Evolutionary conservation across 2,888 invertebrate species (phyloP).

Genomic region (Cheilosia impressa): DNA sequence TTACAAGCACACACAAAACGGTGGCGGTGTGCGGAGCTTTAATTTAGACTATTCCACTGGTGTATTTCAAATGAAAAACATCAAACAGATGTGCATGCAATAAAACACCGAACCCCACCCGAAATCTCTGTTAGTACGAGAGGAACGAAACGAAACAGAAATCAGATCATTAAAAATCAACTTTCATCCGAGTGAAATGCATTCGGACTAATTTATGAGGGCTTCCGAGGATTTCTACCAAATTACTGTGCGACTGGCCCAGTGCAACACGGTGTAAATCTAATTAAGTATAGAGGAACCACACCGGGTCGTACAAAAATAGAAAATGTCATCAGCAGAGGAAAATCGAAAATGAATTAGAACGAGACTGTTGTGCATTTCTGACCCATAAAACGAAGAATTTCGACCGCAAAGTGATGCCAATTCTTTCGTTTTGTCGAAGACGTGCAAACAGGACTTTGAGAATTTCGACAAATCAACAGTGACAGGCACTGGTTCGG

Average conservation of each 20-base stretch:
- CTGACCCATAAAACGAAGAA: conserved; percentile 44
- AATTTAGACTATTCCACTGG: conserved; percentile 23
- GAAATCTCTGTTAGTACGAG: conserved; percentile 1
- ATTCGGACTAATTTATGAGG: conserved; percentile 63
- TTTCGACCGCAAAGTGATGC: conserved; percentile 28
- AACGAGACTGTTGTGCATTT: conserved; percentile 41
- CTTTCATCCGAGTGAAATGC: conserved; percentile 70
- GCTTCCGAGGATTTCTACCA: conserved; percentile 57
- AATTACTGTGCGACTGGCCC: conserved; percentile 42
- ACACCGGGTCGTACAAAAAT: conserved; percentile 47
- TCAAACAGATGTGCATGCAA: conserved; percentile 70
- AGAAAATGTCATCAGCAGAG: conserved; percentile 43
- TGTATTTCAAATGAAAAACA: conserved; percentile 4
- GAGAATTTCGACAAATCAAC: background rate
- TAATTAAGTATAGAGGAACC: conserved; percentile 45
- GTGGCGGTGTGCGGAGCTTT: conserved; percentile 48
- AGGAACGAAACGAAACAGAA: conserved; percentile 57
- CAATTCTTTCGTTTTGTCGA: conserved; percentile 3
- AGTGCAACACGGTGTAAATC: conserved; percentile 55
- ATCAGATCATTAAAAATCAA: conserved; percentile 70
- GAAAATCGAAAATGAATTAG: conserved; percentile 8
- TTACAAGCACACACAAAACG: background rate
- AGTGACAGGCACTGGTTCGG: background rate
- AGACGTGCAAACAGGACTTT: background rate
- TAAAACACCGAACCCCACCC: conserved; percentile 56